These are phyloP conservation scores for Polyodon spathula DNA, from an alignment of 2,113 vertebrate species.

Conservation along the genomic window DNA sequence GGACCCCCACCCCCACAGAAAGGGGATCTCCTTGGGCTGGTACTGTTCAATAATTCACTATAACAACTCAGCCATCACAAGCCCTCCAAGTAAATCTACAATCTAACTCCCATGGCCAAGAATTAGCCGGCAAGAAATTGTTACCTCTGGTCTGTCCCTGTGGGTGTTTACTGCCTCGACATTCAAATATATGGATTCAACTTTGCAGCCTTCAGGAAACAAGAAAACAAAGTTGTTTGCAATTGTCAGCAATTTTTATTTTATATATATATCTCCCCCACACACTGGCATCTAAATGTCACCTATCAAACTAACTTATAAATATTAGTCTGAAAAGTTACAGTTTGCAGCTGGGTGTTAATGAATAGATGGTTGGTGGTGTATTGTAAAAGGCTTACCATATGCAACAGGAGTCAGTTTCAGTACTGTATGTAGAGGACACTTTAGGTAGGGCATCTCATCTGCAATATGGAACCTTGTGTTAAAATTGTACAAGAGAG, in stretches of 20 bases:
- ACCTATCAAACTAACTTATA: too few relatives aligned
- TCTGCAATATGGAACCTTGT: constrained; percentile 49
- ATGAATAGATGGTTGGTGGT: background rate
- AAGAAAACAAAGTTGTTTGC: background rate
- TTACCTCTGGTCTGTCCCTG: constrained; percentile 83
- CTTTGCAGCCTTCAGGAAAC: constrained; percentile 66
- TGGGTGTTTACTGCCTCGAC: constrained; percentile 92
- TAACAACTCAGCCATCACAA: too few relatives aligned
- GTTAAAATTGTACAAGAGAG: background rate
- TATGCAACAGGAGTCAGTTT: constrained; percentile 92
- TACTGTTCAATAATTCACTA: too few relatives aligned
- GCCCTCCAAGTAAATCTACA: too few relatives aligned
- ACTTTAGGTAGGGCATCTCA: constrained; percentile 94
- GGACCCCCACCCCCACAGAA: too few relatives aligned
- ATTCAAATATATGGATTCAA: constrained; percentile 83
- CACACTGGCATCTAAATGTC: too few relatives aligned
- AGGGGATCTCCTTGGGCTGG: too few relatives aligned
- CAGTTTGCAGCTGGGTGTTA: background rate
- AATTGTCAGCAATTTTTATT: too few relatives aligned
- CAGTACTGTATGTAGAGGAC: constrained; percentile 86
- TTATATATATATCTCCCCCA: too few relatives aligned
- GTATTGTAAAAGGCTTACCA: constrained; percentile 50
- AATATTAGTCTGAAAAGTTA: too few relatives aligned
- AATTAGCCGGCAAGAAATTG: constrained; percentile 1
- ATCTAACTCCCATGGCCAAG: background rate